Evolutionary conservation across 2,113 vertebrate species (phyloP), one percentile per base, ranked within the genome.

Genomic region (Ramphastos sulfuratus): DNA sequence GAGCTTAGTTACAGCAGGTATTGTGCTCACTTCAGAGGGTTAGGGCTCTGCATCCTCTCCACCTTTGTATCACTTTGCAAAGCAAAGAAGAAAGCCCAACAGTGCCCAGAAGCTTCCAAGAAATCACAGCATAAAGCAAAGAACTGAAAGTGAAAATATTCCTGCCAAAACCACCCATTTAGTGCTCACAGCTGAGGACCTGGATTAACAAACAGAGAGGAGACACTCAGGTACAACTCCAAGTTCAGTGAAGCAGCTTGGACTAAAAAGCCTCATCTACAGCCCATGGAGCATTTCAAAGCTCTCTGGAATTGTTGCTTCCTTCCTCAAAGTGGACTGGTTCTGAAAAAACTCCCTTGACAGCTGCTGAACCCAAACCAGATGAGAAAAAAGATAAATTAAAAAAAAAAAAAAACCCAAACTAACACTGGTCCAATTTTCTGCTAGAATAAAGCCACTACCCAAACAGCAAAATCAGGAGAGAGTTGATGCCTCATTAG

Each of bases 401-500:
- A 24, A 46, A 31, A 28, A 30, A 31, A 35, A 24, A 13, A 52
- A 52, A 24, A 24, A 18, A 39, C 37, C 9, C 9, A 37, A 39
- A 39, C 4, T 11, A 50, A 12, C 37, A 79, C 56, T 2, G 15
- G 42, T 60, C 72, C 61, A 28, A 70, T 80, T 85, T 90, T 5
- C 3, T 58, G 64, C 79, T 80, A 56, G 69, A 64, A 79, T 17
- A 82, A 82, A 91, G 63, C 60, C 69, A 37, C 71, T 66, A 70
- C 81, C 84, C 89, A 85, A 84, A 91, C 64, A 95, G 78, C 67
- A 94, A 80, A 94, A 63, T 76, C 91, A 67, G 84, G 42, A 89
- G 87, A 95, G 91, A 96, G 78, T 19, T 92, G 87, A 82, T 77
- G 92, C 78, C 94, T 96, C 96, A 91, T 96, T 94, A 94, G 84